Evolutionary conservation across 2,888 invertebrate species (phyloP).

Genomic region (Linyphia triangularis): DNA sequence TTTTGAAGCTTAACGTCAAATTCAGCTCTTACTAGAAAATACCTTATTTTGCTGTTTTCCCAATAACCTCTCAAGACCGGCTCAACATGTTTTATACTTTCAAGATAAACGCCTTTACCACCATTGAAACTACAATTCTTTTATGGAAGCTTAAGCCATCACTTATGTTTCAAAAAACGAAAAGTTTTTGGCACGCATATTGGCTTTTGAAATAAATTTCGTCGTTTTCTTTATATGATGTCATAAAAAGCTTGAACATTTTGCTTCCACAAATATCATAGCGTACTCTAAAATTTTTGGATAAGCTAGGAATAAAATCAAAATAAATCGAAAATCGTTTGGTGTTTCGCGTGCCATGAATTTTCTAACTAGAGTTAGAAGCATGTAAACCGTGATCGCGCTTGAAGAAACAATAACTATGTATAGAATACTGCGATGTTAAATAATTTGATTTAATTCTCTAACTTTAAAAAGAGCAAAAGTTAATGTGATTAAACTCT

Average conservation of each 20-base stretch:
- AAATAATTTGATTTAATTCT: background rate
- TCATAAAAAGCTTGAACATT: constrained; percentile 37
- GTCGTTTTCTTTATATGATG: constrained; percentile 13
- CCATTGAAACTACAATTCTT: constrained; percentile 46
- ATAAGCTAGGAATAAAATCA: background rate
- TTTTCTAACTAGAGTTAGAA: background rate
- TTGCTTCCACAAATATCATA: constrained; percentile 40
- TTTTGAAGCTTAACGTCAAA: no score
- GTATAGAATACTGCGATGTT: no score
- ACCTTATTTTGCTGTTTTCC: background rate
- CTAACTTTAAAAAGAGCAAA: background rate
- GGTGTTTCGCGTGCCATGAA: constrained; percentile 35
- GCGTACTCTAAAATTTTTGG: constrained; percentile 11
- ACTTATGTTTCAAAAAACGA: constrained; percentile 32
- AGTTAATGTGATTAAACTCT: background rate
- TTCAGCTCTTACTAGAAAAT: no score
- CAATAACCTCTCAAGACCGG: no score
- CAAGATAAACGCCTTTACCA: constrained; percentile 39
- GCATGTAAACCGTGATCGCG: constrained; percentile 5
- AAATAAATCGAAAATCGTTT: constrained; percentile 8
- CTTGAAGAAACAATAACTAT: constrained; percentile 30
- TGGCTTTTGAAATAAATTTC: constrained; percentile 58
- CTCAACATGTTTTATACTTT: background rate
- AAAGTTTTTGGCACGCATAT: constrained; percentile 42
- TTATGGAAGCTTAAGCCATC: constrained; percentile 49